Evolutionary conservation across 1,140 invertebrate species (phyloP).

Genomic region (Mamestra configurata): DNA sequence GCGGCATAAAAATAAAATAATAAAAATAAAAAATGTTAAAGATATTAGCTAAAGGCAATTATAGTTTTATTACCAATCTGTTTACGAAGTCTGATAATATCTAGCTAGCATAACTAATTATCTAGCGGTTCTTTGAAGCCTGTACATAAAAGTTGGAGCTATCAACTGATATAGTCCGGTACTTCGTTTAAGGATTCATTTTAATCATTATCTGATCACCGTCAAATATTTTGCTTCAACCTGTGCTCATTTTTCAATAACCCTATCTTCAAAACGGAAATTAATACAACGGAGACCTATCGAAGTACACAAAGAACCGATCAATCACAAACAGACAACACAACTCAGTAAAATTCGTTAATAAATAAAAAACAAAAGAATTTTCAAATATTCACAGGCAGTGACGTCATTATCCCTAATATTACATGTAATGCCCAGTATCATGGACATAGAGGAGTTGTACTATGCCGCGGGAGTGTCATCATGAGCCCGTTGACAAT

Average conservation of each 20-base stretch:
- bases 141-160: too few species aligned
- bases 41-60: too few species aligned
- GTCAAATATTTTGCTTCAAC: background rate
- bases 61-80: too few species aligned
- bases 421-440: background rate
- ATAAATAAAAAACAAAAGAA: background rate
- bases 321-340: background rate
- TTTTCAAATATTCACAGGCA: background rate
- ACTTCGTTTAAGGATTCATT: background rate
- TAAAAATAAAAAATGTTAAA: too few species aligned
- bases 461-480: too few species aligned
- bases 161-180: too few species aligned
- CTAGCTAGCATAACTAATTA: too few species aligned
- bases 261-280: background rate
- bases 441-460: too few species aligned
- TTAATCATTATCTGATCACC: background rate
- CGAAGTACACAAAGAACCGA: background rate
- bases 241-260: background rate
- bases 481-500: too few species aligned
- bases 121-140: too few species aligned
- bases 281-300: conserved; percentile 16
- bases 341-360: background rate
- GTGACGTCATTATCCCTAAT: background rate
- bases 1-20: too few species aligned
- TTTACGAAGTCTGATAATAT: too few species aligned